These are phyloP conservation scores for Neuroterus valhalla DNA, from an alignment of 1,140 invertebrate genomes.

Conservation along the genomic window DNA sequence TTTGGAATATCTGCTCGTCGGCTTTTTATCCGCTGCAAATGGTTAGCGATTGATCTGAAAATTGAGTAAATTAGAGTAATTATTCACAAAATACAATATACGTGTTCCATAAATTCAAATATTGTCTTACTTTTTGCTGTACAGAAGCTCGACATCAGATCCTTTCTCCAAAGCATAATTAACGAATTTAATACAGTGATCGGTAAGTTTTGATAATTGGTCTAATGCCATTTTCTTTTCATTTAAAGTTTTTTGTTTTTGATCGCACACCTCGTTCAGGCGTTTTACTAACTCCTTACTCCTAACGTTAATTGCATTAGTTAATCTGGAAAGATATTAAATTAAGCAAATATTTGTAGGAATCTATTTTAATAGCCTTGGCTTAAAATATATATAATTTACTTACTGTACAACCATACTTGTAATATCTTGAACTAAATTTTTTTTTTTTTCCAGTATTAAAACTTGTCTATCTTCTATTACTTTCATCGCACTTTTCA, in stretches of 20 bases:
- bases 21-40: conserved; percentile 87
- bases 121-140: conserved; percentile 84
- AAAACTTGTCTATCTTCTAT: conserved; percentile 88
- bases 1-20: conserved; percentile 88
- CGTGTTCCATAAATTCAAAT: conserved; percentile 17
- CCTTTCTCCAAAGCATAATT: conserved; percentile 85
- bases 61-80: conserved; percentile 33
- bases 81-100: conserved; percentile 27
- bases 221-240: conserved; percentile 89
- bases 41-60: conserved; percentile 77
- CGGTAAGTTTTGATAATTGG: conserved; percentile 86
- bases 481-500: conserved; percentile 90
- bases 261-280: conserved; percentile 88
- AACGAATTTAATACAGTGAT: conserved; percentile 91
- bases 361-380: neutral
- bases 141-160: conserved; percentile 88
- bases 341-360: conserved; percentile 16
- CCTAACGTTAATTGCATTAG: conserved; percentile 87
- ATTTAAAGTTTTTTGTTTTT: conserved; percentile 86
- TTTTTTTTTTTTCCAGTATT: conserved; percentile 88
- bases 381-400: conserved; percentile 36
- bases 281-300: conserved; percentile 87
- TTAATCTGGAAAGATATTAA: conserved; percentile 77
- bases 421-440: conserved; percentile 88
- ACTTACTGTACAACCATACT: conserved; percentile 88